A percentile compares a stretch with the other conserved stretches of the same genome.
These are phyloP conservation scores for Lordiphosa collinella DNA, from an alignment of 1,140 invertebrate genomes.

Conservation along the genomic window DNA sequence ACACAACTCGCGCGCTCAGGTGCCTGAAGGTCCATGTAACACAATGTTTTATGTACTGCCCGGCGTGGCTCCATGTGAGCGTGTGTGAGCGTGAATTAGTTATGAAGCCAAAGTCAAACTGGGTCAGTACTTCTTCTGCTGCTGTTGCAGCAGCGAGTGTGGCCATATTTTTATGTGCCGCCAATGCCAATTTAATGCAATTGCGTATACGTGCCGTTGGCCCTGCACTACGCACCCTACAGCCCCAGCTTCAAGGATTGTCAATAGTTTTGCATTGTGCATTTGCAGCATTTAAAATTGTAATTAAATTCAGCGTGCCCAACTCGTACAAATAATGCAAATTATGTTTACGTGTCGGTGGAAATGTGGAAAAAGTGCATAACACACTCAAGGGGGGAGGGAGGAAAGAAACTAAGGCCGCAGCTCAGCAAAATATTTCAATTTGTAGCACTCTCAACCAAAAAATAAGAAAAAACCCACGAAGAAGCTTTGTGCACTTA, in stretches of 20 bases:
- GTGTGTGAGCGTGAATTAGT: conserved; percentile 61
- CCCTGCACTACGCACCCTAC: conserved; percentile 2
- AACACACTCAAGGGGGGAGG: conserved; percentile 8
- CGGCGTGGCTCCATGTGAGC: conserved; percentile 4
- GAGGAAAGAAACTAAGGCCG: conserved; percentile 8
- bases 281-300: conserved; percentile 57
- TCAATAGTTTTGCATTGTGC: conserved; percentile 27
- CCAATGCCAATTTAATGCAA: conserved; percentile 60
- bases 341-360: conserved; percentile 45
- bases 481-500: conserved; percentile 52
- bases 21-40: conserved; percentile 72
- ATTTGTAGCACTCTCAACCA: conserved; percentile 65
- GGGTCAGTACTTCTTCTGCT: conserved; percentile 61
- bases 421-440: conserved; percentile 57
- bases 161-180: conserved; percentile 55
- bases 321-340: conserved; percentile 46
- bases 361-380: conserved; percentile 30
- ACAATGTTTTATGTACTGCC: conserved; percentile 70
- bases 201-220: conserved; percentile 64
- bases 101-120: conserved; percentile 77
- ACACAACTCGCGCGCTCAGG: conserved; percentile 58
- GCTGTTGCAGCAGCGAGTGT: conserved; percentile 28
- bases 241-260: conserved; percentile 3
- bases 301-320: conserved; percentile 63
- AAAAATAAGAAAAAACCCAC: conserved; percentile 24